Percentiles rank a stretch among this genome's conserved stretches.
Evolutionary conservation across 2,888 invertebrate genomes (phyloP).

Genomic region (Aleiodes alternator): DNA sequence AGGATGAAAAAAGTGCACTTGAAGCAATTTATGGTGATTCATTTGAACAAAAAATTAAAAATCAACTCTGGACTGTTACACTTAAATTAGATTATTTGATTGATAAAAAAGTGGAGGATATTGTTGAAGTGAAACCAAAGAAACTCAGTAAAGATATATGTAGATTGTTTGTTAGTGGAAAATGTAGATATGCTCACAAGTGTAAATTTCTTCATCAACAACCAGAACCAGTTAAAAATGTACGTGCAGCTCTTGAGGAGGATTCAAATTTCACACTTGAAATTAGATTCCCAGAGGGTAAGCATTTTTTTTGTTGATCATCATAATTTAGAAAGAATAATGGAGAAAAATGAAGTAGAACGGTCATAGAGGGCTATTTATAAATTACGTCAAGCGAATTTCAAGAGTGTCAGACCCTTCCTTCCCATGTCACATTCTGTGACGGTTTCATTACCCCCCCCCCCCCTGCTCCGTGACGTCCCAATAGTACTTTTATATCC

Average conservation of each 20-base stretch:
- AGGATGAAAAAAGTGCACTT: conserved; percentile 85
- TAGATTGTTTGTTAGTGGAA: conserved; percentile 80
- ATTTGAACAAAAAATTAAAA: conserved; percentile 83
- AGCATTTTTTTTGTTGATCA: conserved; percentile 8
- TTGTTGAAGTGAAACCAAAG: conserved; percentile 74
- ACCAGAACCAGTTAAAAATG: conserved; percentile 71
- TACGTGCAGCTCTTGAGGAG: conserved; percentile 68
- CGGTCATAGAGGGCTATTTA: too few species aligned
- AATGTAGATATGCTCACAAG: conserved; percentile 84
- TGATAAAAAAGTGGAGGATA: conserved; percentile 75
- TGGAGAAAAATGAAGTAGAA: background rate
- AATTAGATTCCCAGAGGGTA: conserved; percentile 83
- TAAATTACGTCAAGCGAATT: too few species aligned
- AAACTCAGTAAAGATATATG: conserved; percentile 76
- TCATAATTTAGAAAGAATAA: background rate
- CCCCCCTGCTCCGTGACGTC: too few species aligned
- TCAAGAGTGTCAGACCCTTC: too few species aligned
- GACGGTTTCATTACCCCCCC: too few species aligned
- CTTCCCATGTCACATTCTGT: too few species aligned
- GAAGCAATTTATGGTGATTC: conserved; percentile 86
- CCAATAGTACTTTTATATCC: too few species aligned
- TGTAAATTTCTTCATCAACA: conserved; percentile 85
- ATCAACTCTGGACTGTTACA: conserved; percentile 83
- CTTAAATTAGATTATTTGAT: conserved; percentile 83
- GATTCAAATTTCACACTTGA: conserved; percentile 81